A percentile compares a stretch with the other conserved stretches of the same genome.
Conservation (phyloP, 2,888 invertebrate genomes). For the Torymus texanus region DNA sequence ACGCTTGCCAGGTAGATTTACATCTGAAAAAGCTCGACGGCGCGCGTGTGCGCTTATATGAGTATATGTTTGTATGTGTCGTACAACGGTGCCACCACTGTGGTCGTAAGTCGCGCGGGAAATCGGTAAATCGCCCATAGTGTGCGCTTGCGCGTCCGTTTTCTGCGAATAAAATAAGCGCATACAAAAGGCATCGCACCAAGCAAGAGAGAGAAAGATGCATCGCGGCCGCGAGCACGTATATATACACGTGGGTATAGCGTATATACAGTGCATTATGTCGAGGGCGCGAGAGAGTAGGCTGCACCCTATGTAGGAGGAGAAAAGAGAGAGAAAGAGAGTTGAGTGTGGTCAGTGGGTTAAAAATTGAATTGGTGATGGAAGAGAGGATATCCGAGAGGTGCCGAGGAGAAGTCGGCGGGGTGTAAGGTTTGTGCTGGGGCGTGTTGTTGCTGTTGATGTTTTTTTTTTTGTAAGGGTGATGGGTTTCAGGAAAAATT, state of each 20-base stretch:
- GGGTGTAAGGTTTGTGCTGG: too few relatives aligned
- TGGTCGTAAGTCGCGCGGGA: constrained; percentile 39
- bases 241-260: too few relatives aligned
- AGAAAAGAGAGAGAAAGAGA: background rate
- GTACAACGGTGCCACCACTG: constrained; percentile 23
- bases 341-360: background rate
- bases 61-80: constrained; percentile 4
- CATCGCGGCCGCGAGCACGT: background rate
- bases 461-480: too few relatives aligned
- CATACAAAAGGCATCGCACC: background rate
- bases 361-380: constrained; percentile 1
- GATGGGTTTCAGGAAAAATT: too few relatives aligned
- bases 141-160: too few relatives aligned
- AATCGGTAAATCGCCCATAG: background rate
- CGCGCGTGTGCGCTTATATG: too few relatives aligned
- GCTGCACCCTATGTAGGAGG: background rate
- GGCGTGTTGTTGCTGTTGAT: too few relatives aligned
- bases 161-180: too few relatives aligned
- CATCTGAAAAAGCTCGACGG: too few relatives aligned
- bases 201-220: background rate
- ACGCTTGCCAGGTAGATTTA: too few relatives aligned
- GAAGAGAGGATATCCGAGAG: background rate
- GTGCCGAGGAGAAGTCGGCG: background rate
- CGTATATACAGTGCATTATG: too few relatives aligned
- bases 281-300: too few relatives aligned